Percentiles rank a stretch among this genome's conserved stretches.
phyloP scores from a whole-genome alignment of 2,888 invertebrate species.

The Agonopterix subpropinquella region DNA sequence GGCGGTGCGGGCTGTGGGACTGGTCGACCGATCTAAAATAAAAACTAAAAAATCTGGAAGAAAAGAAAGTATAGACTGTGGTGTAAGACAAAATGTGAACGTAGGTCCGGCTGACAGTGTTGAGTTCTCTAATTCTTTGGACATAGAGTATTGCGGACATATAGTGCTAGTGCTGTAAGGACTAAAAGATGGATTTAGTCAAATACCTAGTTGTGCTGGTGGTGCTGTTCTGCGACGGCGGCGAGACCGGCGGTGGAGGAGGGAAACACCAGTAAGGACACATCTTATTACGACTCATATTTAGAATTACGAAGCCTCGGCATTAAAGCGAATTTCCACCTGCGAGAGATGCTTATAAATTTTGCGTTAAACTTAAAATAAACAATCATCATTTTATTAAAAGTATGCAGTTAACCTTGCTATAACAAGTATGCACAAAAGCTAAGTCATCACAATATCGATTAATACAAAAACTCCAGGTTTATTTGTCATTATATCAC shows the following conservation, averaged over 20 bases:
- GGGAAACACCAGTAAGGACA: slow-evolving; percentile 59
- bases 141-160: slow-evolving; percentile 28
- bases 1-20: slow-evolving; percentile 41
- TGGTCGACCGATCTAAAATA: slow-evolving; percentile 36
- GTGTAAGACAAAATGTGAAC: slow-evolving; percentile 56
- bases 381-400: no score
- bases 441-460: no score
- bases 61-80: slow-evolving; percentile 42
- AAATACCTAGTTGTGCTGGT: slow-evolving; percentile 47
- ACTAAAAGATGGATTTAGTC: slow-evolving; percentile 44
- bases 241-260: slow-evolving; percentile 59
- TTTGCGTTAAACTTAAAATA: no score
- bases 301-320: no score
- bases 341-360: no score
- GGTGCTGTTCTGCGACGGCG: slow-evolving; percentile 42
- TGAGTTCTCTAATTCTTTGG: slow-evolving; percentile 9
- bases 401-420: no score
- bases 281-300: not conserved
- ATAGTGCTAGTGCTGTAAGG: slow-evolving; percentile 11
- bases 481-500: no score
- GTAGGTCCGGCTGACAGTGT: slow-evolving; percentile 23
- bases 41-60: slow-evolving; percentile 35
- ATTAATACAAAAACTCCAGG: no score
- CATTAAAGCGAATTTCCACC: no score
- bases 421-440: no score